These are phyloP conservation scores for Apantesis nais DNA, from an alignment of 2,888 invertebrate genomes.

Conservation along the genomic window DNA sequence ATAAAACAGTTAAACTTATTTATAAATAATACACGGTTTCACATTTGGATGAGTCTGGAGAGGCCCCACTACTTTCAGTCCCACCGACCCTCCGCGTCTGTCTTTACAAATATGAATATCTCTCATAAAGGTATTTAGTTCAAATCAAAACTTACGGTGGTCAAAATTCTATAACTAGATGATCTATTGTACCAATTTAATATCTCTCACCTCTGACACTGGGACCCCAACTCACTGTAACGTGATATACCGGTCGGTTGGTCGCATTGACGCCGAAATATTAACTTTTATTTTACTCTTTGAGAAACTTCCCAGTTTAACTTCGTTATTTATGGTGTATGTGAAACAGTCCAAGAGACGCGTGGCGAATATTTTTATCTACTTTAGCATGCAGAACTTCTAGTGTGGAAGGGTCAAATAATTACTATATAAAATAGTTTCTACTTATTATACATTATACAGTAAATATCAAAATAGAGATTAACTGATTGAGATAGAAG, in stretches of 20 bases:
- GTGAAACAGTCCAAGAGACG: background rate
- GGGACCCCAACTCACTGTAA: constrained; percentile 4
- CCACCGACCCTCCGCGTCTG: too few species aligned
- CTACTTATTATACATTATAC: background rate
- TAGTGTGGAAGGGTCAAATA: background rate
- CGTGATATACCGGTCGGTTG: background rate
- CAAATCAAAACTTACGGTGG: too few species aligned
- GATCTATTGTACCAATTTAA: background rate
- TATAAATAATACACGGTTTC: too few species aligned
- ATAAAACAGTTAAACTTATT: background rate
- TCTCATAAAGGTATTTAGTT: too few species aligned
- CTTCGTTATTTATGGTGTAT: background rate
- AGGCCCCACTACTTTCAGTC: too few species aligned
- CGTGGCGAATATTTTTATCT: background rate
- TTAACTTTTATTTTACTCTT: background rate
- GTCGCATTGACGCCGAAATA: background rate
- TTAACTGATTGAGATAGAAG: background rate
- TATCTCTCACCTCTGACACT: background rate
- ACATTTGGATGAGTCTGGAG: too few species aligned
- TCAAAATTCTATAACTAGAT: background rate
- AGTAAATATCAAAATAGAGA: too few species aligned
- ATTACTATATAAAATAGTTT: background rate
- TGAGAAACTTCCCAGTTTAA: background rate
- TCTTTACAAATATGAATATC: too few species aligned
- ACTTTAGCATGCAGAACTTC: background rate